phyloP scores from a whole-genome alignment of 1,140 invertebrate genomes.

The Platyscapa corneri region DNA sequence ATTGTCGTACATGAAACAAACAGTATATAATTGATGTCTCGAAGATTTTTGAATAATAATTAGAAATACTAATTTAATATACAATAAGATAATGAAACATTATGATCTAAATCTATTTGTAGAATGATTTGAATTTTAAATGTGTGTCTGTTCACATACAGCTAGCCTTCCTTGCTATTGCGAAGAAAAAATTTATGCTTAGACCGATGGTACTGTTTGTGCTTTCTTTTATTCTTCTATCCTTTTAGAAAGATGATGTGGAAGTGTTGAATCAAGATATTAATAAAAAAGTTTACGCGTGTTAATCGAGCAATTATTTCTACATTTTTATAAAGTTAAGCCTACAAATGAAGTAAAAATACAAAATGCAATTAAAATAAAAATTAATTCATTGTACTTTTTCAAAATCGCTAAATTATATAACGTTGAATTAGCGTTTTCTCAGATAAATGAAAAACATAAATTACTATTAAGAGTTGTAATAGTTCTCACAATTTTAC shows the following conservation, averaged over 20 bases:
- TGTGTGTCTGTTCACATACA: not conserved
- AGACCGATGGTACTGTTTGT: not conserved
- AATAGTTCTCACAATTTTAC: conserved; percentile 1
- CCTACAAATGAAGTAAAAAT: no score
- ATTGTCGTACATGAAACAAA: no score
- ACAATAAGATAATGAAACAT: not conserved
- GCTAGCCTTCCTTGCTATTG: not conserved
- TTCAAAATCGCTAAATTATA: no score
- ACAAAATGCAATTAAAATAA: no score
- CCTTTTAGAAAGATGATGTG: not conserved
- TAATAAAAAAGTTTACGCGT: no score
- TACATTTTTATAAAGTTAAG: no score
- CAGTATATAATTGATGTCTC: not conserved
- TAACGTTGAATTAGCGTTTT: not conserved
- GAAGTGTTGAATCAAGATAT: no score
- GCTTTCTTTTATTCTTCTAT: not conserved
- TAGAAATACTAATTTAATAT: not conserved
- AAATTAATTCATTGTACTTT: no score
- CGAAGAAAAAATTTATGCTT: not conserved
- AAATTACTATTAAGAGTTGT: not conserved
- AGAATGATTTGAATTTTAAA: not conserved
- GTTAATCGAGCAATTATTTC: no score
- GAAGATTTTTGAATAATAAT: not conserved
- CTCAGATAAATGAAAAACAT: not conserved
- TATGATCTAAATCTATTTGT: not conserved